A percentile compares a stretch with the other conserved stretches of the same genome.
Evolutionary conservation across 2,113 vertebrate genomes (phyloP).

Genomic region (Lagopus muta): DNA sequence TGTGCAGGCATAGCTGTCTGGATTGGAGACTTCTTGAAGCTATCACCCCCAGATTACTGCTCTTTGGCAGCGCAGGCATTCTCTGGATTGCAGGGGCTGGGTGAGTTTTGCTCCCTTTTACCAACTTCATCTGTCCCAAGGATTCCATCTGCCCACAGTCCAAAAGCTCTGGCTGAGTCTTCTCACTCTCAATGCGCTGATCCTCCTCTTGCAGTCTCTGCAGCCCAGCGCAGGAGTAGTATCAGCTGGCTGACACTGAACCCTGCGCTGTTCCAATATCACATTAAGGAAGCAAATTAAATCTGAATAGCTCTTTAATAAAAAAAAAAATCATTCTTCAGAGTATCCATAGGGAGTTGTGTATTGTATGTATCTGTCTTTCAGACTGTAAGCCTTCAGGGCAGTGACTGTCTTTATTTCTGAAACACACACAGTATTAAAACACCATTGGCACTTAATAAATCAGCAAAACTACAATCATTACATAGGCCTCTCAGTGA

Average conservation of each 20-base stretch:
- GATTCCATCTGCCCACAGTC: neutral
- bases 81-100: neutral
- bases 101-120: neutral
- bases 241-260: constrained; percentile 42
- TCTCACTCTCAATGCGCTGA: neutral
- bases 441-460: constrained; percentile 70
- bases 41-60: neutral
- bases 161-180: neutral
- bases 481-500: constrained; percentile 22
- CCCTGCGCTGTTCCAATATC: constrained; percentile 20
- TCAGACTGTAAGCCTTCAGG: constrained; percentile 55
- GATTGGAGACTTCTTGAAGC: neutral
- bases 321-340: constrained; percentile 51
- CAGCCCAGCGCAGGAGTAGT: constrained; percentile 5
- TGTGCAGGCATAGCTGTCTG: accelerated
- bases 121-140: neutral
- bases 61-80: neutral
- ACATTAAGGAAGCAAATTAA: constrained; percentile 68
- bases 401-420: constrained; percentile 62
- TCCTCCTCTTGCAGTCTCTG: neutral
- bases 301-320: constrained; percentile 70
- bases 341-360: constrained; percentile 31
- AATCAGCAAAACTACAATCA: constrained; percentile 50
- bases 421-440: constrained; percentile 65
- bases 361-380: constrained; percentile 65